Percentiles rank a stretch among this genome's conserved stretches.
Evolutionary conservation across 2,797 vertebrate genomes (phyloP).

Genomic region (Pipistrellus pygmaeus): DNA sequence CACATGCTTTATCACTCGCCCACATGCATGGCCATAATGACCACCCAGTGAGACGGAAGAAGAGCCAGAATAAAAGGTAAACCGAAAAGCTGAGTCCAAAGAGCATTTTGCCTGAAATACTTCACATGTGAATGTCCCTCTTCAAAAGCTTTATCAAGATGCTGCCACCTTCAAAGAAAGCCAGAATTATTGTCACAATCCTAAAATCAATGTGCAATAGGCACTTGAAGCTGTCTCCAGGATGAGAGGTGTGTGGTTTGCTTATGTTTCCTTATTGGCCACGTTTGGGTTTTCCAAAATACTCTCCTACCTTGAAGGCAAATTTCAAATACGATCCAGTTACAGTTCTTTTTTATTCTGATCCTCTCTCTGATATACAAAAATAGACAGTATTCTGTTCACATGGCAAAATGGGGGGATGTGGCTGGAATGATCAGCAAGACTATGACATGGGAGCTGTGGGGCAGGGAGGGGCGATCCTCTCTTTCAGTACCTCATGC

Average conservation of each 20-base stretch:
- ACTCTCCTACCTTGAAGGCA: background rate
- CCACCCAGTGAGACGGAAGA: background rate
- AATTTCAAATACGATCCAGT: background rate
- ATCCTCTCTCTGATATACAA: background rate
- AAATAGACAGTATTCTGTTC: background rate
- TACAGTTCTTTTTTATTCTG: background rate
- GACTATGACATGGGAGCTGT: background rate
- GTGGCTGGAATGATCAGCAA: background rate
- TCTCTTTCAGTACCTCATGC: background rate
- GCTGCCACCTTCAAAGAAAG: slow-evolving; percentile 19
- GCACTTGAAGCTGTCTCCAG: background rate
- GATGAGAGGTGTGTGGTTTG: background rate
- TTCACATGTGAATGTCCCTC: slow-evolving; percentile 13
- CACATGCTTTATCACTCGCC: background rate
- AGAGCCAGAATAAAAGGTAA: slow-evolving; percentile 10
- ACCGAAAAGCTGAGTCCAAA: background rate
- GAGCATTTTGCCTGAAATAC: slow-evolving; percentile 20
- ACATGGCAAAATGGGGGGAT: background rate
- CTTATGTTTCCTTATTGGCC: background rate
- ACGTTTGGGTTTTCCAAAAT: slow-evolving; percentile 59
- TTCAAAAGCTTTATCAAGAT: slow-evolving; percentile 11
- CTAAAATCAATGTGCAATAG: slow-evolving; percentile 22
- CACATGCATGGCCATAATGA: background rate
- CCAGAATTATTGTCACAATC: background rate
- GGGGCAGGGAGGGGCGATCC: background rate